Base-by-base conservation (phyloP, 2,113 vertebrate species). In the Scalopus aquaticus region DNA sequence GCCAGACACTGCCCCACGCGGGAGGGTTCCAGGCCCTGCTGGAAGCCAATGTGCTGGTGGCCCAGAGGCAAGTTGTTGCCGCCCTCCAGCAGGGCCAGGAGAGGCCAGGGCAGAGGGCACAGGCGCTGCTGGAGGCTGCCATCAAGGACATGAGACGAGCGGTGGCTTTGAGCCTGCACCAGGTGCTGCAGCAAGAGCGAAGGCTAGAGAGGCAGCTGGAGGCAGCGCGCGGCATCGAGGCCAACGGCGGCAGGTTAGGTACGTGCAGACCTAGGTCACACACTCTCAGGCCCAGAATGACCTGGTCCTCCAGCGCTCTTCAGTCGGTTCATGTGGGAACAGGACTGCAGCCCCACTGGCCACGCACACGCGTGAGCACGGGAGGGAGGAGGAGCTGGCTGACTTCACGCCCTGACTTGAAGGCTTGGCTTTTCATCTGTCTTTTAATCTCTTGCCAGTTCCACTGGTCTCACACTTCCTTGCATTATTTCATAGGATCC, bases 11-110 rank as follows among this genome's bases (percentile, higher is more conserved):
- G 42, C 98, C 99, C 32, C 97, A 98, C 20, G 67, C 91, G 5
- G 99, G 99, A 80, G 98, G 99, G 64, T 96, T 98, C 54, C 98
- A 98, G 97, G 94, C 98, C 0, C 95, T 99, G 65, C 93, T 99
- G 80, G 99, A 99, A 37, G 93, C 97, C 92, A 98, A 98, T 80
- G 96, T 98, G 88, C 96, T 99, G 91, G 32, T 95, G 3, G 94
- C 98, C 3, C 98, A 99, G 97, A 96, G n/a, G 3, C 80, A 22
- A 54, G 90, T 95, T 83, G 84, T 90, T 16, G 10, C 56, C 9
- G 73, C 46, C 19, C 90, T 97, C 39, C 72, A 0, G 65, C 35
- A 15, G n/a, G 96, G 84, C 30, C 97, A 44, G 1, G 96, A 98
- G 7, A 62, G 98, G 80, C 94, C 98, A 7, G 86, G 96, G 19